These are phyloP conservation scores for Ellobius talpinus DNA, from an alignment of 2,113 vertebrate species.

Conservation along the genomic window DNA sequence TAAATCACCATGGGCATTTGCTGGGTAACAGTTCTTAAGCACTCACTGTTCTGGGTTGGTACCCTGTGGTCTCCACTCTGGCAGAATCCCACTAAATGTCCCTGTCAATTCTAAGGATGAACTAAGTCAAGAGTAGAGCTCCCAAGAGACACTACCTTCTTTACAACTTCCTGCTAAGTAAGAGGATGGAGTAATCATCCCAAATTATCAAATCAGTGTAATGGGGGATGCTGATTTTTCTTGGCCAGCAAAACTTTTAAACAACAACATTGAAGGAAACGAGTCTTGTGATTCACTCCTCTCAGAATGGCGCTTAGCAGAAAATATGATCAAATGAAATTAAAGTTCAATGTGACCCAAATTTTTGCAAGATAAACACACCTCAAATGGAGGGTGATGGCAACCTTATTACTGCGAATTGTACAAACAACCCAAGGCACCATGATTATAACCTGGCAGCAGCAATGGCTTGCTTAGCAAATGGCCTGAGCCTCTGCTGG, in stretches of 20 bases:
- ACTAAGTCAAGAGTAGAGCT: neutral
- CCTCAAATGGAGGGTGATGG: slow-evolving; percentile 82
- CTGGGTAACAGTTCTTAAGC: neutral
- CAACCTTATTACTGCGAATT: slow-evolving; percentile 83
- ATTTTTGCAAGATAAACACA: slow-evolving; percentile 79
- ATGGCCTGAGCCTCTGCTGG: slow-evolving; percentile 75
- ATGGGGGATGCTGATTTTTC: neutral
- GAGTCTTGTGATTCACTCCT: slow-evolving; percentile 77
- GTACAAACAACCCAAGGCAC: slow-evolving; percentile 82
- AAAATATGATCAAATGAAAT: slow-evolving; percentile 81
- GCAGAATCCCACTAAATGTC: neutral
- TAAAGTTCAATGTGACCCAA: slow-evolving; percentile 85
- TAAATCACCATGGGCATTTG: neutral
- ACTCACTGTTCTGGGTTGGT: neutral
- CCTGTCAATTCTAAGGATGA: slow-evolving; percentile 15
- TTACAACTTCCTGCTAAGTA: neutral
- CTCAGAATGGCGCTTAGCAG: slow-evolving; percentile 75
- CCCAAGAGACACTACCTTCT: neutral
- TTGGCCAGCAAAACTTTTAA: slow-evolving; percentile 75
- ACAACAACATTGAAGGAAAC: slow-evolving; percentile 78
- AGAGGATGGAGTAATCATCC: neutral
- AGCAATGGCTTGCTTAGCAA: slow-evolving; percentile 81
- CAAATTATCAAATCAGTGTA: slow-evolving; percentile 6
- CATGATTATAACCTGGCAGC: slow-evolving; percentile 73
- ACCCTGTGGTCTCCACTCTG: neutral